Conservation (phyloP, 35 echinoderm and acorn worm species). For the Strongylocentrotus purpuratus region DNA sequence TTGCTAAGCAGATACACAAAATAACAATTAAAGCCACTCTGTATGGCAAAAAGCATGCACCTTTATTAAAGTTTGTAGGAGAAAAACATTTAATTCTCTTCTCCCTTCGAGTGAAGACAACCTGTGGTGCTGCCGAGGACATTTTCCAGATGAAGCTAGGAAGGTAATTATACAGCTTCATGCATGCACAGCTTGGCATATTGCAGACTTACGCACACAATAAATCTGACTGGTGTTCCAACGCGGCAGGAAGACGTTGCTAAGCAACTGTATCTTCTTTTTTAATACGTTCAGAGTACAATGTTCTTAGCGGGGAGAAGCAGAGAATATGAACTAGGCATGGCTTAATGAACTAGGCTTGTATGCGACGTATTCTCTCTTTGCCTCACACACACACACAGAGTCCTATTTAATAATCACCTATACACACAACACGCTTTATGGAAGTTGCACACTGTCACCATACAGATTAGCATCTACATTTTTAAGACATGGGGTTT, state of each 20-base stretch:
- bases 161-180: slow-evolving; percentile 6
- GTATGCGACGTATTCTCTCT: neutral
- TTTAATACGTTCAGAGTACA: slow-evolving; percentile 6
- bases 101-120: neutral
- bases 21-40: no score
- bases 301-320: neutral
- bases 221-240: neutral
- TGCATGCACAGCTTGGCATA: slow-evolving; percentile 15
- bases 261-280: slow-evolving; percentile 36
- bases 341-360: neutral
- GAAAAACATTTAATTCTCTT: neutral
- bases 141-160: neutral
- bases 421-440: neutral
- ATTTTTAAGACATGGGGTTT: no score
- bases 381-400: neutral
- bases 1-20: no score
- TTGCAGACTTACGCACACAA: neutral
- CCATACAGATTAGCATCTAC: neutral
- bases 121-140: neutral
- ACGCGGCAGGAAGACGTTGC: slow-evolving; percentile 28
- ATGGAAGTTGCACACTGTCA: neutral
- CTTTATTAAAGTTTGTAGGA: neutral
- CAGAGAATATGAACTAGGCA: neutral
- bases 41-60: no score
- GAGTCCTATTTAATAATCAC: neutral